Evolutionary conservation across 2,888 invertebrate species (phyloP), one percentile per base, ranked within the genome.

Genomic region (Tanypteryx hageni): DNA sequence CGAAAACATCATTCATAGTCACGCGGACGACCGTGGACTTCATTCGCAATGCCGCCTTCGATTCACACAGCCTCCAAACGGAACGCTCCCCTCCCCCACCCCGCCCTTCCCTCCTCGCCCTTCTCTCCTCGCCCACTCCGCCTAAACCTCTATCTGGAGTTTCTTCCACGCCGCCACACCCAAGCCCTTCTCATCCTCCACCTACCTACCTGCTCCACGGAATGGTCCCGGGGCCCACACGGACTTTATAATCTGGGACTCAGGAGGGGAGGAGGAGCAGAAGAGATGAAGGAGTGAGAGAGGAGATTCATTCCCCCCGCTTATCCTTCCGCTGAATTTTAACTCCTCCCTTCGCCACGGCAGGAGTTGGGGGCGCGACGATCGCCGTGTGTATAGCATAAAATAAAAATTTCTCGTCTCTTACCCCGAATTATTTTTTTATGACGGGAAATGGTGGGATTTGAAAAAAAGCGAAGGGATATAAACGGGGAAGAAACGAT

Each of bases 1-100:
- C 18, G 64, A 64, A n/a, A n/a, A 64, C 64, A 64, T 64, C 64
- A 64, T 64, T 64, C 64, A 64, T 64, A 64, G 64, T 64, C 64
- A 64, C 64, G 64, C 64, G 64, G 13, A n/a, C 64, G n/a, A 11
- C 64, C 64, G 64, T 64, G 64, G 64, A 64, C 64, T 64, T 64
- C 64, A 64, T 64, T 64, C 11, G 64, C 8, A 64, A 64, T 64
- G 64, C 64, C 44, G 44, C 44, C 64, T 64, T 64, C 64, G 64
- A 64, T 64, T 64, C 64, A 64, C 64, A 64, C 64, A n/a, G 64
- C 7, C 64, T 64, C 64, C 64, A 64, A 64, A 64, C 11, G 64
- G 64, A 64, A 64, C 64, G 64, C 18, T 7, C 64, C 64, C 14
- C n/a, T 11, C 64, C 8, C 64, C 5, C 18, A 16, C 64, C 64